phyloP scores from a whole-genome alignment of 2,888 invertebrate genomes.

The Drosophila bunnanda region DNA sequence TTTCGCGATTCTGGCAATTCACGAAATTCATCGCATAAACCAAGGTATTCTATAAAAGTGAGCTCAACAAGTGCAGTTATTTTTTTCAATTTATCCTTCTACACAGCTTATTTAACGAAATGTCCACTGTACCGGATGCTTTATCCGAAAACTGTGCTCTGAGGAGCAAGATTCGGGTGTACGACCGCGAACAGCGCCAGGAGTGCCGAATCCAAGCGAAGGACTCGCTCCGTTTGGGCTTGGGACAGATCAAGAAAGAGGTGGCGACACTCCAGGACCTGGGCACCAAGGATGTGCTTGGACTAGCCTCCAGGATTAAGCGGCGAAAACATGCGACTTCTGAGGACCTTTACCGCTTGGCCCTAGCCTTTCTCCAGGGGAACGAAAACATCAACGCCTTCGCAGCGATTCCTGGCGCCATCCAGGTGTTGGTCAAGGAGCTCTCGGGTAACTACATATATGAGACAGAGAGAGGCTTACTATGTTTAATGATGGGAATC shows the following conservation, averaged over 20 bases:
- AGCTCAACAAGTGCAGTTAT: conserved; percentile 1
- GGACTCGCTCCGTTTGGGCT: conserved; percentile 80
- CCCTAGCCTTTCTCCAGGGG: conserved; percentile 82
- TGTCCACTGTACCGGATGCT: neutral
- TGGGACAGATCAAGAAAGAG: conserved; percentile 80
- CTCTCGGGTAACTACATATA: conserved; percentile 72
- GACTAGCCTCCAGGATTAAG: conserved; percentile 81
- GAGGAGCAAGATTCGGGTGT: conserved; percentile 75
- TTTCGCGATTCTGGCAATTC: neutral
- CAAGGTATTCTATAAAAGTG: neutral
- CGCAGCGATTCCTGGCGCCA: conserved; percentile 79
- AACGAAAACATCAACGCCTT: conserved; percentile 81
- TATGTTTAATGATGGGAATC: neutral
- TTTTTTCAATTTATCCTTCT: neutral
- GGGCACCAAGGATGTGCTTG: conserved; percentile 78
- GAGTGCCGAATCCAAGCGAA: conserved; percentile 63
- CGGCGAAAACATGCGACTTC: conserved; percentile 80
- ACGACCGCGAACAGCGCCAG: conserved; percentile 70
- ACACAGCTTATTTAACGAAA: neutral
- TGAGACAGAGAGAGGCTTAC: no score
- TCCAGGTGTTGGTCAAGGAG: conserved; percentile 82
- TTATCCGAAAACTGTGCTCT: conserved; percentile 28
- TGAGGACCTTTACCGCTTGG: conserved; percentile 82
- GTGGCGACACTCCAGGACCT: conserved; percentile 77
- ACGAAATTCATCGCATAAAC: neutral